Conservation (phyloP, 2,888 invertebrate species). For the Gasteruption jaculator region DNA sequence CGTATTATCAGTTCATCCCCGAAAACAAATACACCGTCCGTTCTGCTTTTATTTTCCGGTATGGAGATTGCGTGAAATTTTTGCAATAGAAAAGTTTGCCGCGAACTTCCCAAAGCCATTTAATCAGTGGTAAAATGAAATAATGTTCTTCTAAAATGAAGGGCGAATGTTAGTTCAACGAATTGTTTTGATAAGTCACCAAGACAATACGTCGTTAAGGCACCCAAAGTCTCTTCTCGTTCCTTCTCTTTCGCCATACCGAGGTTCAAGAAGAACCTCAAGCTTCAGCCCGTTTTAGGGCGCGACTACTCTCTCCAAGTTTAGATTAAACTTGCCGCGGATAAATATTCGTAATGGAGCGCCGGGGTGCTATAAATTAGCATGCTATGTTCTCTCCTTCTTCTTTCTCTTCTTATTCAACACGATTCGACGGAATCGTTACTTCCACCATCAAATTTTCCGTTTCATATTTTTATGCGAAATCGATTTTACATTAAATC, state of each 20-base stretch:
- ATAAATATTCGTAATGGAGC: constrained; percentile 54
- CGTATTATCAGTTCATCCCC: too few species aligned
- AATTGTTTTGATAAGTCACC: constrained; percentile 50
- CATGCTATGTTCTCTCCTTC: constrained; percentile 45
- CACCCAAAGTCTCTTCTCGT: constrained; percentile 33
- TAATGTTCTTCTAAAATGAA: constrained; percentile 29
- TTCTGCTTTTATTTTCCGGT: too few species aligned
- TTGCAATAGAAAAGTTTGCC: too few species aligned
- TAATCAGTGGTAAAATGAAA: constrained; percentile 35
- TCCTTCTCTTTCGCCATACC: too few species aligned
- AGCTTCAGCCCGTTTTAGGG: too few species aligned
- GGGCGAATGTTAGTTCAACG: constrained; percentile 36
- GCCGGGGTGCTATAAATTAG: constrained; percentile 52
- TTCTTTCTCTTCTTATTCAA: constrained; percentile 15
- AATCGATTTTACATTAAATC: too few species aligned
- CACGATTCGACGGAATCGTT: constrained; percentile 4
- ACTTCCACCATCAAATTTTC: constrained; percentile 5
- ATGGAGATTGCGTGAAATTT: too few species aligned
- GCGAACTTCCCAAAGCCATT: too few species aligned
- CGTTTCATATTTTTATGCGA: too few species aligned
- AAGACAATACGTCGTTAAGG: constrained; percentile 52
- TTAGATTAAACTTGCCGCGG: constrained; percentile 52
- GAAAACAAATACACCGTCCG: too few species aligned
- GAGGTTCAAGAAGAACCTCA: too few species aligned
- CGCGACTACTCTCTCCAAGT: constrained; percentile 47